Evolutionary conservation across 2,888 invertebrate species (phyloP), one percentile per base, ranked within the genome.

Genomic region (Mechanitis mazaeus): DNA sequence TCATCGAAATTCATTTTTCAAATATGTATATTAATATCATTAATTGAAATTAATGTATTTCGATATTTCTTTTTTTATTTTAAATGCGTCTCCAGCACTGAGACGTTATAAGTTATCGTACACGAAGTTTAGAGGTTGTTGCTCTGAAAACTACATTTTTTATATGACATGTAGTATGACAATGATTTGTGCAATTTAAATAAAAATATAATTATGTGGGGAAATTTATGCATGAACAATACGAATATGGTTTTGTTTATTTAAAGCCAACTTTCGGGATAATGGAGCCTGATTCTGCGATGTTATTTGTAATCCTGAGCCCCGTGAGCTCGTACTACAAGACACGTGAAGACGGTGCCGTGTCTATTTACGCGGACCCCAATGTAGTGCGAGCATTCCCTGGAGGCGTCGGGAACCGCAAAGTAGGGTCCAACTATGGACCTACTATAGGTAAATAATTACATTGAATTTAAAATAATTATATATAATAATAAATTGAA

Each of bases 301-400:
- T 98, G 59, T 92, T 99, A 45, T 99, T 95, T 84, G 94, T 97
- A 38, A 95, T 99, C 69, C 91, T 97, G 65, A 95, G 97, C 70
- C 98, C 99, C 0, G 98, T 98, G 33, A 98, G 98, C 63, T 93
- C 95, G 5, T 99, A 99, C 87, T 99, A 97, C 84, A 93, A 94
- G 72, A 91, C 93, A 0, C 91, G 92, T 42, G 73, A 73, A 47
- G 88, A 90, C 64, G 91, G 91, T 4, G 95, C 96, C 0, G 94
- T 99, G 2, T 95, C 96, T 0, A 92, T 99, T 64, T 92, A 95
- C 68, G 99, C 99, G 9, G 98, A 99, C 90, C 98, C 99, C 2
- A 90, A 92, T 60, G 97, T 94, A 73, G 94, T 94, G 20, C 91
- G 96, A 64, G 94, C 96, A 58, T 98, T 97, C 95, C 97, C 97